Evolutionary conservation across 1,140 invertebrate genomes (phyloP).

Genomic region (Tetragonula clypearis): DNA sequence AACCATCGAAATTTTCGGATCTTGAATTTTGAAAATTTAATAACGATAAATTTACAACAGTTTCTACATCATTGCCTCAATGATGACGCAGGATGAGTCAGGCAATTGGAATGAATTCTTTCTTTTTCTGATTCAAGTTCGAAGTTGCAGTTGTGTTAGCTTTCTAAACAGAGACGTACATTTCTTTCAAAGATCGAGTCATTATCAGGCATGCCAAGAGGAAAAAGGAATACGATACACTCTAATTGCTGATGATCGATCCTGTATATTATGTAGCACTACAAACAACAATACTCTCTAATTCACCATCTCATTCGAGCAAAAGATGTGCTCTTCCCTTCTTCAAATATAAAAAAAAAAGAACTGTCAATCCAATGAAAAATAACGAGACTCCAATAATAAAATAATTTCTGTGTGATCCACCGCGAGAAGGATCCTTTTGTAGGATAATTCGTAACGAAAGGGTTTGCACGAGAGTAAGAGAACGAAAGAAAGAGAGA

Average conservation of each 20-base stretch:
- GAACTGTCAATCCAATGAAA: neutral
- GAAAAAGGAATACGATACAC: neutral
- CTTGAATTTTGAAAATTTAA: neutral
- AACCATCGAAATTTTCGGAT: neutral
- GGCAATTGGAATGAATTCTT: neutral
- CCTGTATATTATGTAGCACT: neutral
- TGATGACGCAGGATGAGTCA: neutral
- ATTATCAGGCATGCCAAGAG: neutral
- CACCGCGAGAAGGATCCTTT: conserved; percentile 28
- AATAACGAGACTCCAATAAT: neutral
- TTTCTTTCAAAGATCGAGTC: neutral
- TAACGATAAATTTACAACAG: neutral
- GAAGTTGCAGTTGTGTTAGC: neutral
- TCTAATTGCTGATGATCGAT: neutral
- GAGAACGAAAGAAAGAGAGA: conserved; percentile 10
- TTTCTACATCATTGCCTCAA: neutral
- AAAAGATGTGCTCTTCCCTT: neutral
- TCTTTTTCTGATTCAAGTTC: neutral
- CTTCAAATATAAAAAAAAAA: neutral
- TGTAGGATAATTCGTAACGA: conserved; percentile 50
- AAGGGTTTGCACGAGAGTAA: conserved; percentile 38
- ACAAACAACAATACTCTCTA: neutral
- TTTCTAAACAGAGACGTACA: neutral
- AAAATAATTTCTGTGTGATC: conserved; percentile 22
- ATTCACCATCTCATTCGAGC: neutral